These are phyloP conservation scores for Bombylius discolor DNA, from an alignment of 2,888 invertebrate genomes.

Conservation along the genomic window DNA sequence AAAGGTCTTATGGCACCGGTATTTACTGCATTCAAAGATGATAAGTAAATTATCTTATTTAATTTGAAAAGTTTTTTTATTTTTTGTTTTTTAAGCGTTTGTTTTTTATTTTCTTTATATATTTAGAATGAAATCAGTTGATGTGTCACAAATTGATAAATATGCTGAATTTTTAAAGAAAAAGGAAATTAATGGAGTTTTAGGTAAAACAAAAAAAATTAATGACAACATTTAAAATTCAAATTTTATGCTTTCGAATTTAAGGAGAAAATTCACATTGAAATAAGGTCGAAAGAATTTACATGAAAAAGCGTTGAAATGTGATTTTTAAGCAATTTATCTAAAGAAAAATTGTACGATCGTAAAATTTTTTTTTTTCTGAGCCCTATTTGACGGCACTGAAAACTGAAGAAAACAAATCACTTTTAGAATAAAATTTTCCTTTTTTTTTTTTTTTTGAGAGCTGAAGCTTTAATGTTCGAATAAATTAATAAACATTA, in stretches of 20 bases:
- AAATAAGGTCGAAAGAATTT: no score
- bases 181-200: conserved; percentile 49
- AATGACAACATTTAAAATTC: background rate
- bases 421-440: no score
- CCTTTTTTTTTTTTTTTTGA: no score
- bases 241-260: background rate
- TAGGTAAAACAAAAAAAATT: conserved; percentile 39
- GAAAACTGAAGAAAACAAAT: no score
- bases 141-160: conserved; percentile 41
- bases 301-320: no score
- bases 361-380: no score
- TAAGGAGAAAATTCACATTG: no score
- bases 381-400: no score
- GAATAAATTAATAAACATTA: background rate
- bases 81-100: no score
- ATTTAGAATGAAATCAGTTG: conserved; percentile 34
- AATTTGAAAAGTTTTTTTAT: background rate
- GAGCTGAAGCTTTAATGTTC: background rate
- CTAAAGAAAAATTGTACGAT: no score
- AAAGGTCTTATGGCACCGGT: conserved; percentile 58
- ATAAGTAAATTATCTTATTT: conserved; percentile 34
- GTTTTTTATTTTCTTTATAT: background rate
- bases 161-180: conserved; percentile 53
- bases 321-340: no score
- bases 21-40: conserved; percentile 52